Evolutionary conservation across 64 coral and sea anemone genomes (phyloP), one percentile per base, ranked within the genome.

Genomic region (Actinia tenebrosa): DNA sequence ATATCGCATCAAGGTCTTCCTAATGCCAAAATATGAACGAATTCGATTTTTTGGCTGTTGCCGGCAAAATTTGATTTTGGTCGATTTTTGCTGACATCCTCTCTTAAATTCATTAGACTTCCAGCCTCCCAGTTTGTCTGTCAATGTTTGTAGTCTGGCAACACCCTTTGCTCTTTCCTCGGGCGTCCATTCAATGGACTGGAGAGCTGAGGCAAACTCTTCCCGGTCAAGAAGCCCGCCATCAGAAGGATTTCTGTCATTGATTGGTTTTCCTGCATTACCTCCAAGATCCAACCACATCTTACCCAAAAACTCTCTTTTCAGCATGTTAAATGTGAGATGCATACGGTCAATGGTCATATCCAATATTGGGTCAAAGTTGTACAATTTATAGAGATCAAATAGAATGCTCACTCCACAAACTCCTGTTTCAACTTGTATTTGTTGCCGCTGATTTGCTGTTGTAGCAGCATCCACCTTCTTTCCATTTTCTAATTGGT

Each of bases 121-220:
- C 89, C 93, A 95, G 77, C 81, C 81, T 42, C 93, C 87, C 47
- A 91, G 87, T 56, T 95, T 95, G 77, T 95, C 89, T 44, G 93
- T 91, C 3, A 95, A 62, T 16, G 68, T 55, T 19, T 86, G 87
- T 17, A 91, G 3, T 37, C 87, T 80, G 56, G 82, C 93, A 11
- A 91, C 93, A 82, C 89, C 89, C 46, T 83, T 91, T 1, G 66
- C 82, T 27, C 91, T 95, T 42, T 91, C 93, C 62, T 91, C 77
- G 37, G 53, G 5, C 5, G 86, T 89, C 89, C 93, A 95, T 6
- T 50, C 16, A 50, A 95, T 83, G 23, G 89, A 87, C 26, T 54
- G 42, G 55, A 90, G 85, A 10, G 71, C 92, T 47, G 23, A 43
- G 5, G 58, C 64, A 78, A 94, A 94, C 9, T 55, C 53, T n/a